These are phyloP conservation scores for Dendrolimus pini DNA, from an alignment of 2,888 invertebrate species.

Conservation along the genomic window DNA sequence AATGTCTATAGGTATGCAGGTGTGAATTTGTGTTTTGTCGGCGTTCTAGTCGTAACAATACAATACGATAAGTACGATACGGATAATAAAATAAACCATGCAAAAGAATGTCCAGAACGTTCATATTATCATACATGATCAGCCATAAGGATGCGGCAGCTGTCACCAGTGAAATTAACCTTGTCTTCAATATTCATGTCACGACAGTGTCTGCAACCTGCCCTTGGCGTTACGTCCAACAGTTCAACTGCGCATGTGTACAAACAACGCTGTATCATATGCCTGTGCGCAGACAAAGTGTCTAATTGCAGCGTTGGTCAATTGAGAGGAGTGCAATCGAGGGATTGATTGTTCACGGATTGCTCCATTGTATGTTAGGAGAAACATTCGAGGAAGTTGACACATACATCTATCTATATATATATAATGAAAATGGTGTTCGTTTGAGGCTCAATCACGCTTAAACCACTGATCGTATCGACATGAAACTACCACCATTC, in stretches of 20 bases:
- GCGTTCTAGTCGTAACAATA: too few relatives aligned
- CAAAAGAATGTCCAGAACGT: too few relatives aligned
- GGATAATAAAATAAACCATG: too few relatives aligned
- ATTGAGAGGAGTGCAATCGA: not conserved
- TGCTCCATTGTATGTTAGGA: not conserved
- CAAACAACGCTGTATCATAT: not conserved
- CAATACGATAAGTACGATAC: too few relatives aligned
- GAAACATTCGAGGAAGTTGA: too few relatives aligned
- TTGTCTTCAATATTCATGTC: conserved; percentile 12
- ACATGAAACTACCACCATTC: too few relatives aligned
- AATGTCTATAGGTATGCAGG: too few relatives aligned
- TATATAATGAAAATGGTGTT: too few relatives aligned
- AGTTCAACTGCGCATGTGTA: not conserved
- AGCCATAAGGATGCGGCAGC: not conserved
- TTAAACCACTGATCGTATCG: too few relatives aligned
- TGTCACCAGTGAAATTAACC: conserved; percentile 19
- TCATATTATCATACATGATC: not conserved
- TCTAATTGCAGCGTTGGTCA: not conserved
- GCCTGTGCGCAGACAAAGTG: not conserved
- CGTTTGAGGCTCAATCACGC: too few relatives aligned
- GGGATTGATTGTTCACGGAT: not conserved
- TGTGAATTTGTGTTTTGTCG: too few relatives aligned
- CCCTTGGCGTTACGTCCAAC: not conserved
- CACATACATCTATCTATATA: too few relatives aligned
- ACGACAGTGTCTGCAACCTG: conserved; percentile 13